These are phyloP conservation scores for Gastrophryne carolinensis DNA, from an alignment of 2,797 vertebrate species.

Conservation along the genomic window DNA sequence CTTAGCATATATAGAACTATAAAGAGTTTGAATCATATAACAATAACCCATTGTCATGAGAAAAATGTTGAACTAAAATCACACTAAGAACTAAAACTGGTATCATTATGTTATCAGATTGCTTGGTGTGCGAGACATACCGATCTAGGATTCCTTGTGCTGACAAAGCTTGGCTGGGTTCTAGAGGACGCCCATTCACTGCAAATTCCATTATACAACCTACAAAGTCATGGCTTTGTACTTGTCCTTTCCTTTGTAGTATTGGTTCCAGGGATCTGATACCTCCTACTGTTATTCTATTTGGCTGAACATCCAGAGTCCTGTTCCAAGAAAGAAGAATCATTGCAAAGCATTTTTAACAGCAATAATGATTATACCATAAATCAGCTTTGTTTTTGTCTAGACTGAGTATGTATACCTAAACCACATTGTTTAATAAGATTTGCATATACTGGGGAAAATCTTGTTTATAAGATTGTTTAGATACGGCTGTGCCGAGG, in stretches of 20 bases:
- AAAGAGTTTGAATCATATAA: background rate
- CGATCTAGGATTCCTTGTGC: constrained; percentile 91
- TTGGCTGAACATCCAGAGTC: constrained; percentile 94
- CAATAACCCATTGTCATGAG: background rate
- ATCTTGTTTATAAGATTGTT: too few relatives aligned
- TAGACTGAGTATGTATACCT: constrained; percentile 23
- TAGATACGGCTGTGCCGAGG: too few relatives aligned
- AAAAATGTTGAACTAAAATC: background rate
- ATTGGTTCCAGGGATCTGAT: constrained; percentile 85
- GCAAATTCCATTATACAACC: constrained; percentile 98
- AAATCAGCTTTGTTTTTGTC: constrained; percentile 36
- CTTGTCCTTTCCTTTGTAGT: constrained; percentile 87
- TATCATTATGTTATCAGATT: constrained; percentile 10
- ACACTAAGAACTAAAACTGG: constrained; percentile 1
- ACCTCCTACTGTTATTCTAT: constrained; percentile 91
- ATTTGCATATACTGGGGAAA: background rate
- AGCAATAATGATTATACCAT: constrained; percentile 6
- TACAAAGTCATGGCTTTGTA: constrained; percentile 92
- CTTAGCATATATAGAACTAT: background rate
- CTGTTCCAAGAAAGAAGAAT: constrained; percentile 63
- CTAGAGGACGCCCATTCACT: constrained; percentile 93
- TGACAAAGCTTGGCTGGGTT: constrained; percentile 91
- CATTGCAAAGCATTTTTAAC: constrained; percentile 33
- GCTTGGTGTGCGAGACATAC: constrained; percentile 64
- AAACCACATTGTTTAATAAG: constrained; percentile 5